Evolutionary conservation across 2,888 invertebrate species (phyloP).

Genomic region (Congeria kusceri): DNA sequence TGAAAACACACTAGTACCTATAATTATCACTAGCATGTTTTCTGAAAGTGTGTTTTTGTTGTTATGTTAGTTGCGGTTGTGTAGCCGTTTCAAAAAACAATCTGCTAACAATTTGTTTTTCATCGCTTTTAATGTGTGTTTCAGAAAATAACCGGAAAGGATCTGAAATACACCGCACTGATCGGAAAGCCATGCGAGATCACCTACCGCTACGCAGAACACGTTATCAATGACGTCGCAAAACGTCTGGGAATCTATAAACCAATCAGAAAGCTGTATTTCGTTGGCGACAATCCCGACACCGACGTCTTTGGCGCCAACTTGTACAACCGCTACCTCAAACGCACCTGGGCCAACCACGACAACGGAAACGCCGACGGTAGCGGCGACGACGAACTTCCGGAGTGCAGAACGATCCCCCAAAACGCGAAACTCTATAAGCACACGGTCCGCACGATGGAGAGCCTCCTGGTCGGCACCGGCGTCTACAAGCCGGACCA

Average conservation of each 20-base stretch:
- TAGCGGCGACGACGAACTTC: conserved; percentile 63
- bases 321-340: conserved; percentile 81
- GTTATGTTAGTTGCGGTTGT: too few relatives aligned
- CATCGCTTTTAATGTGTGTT: conserved; percentile 6
- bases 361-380: conserved; percentile 60
- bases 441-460: conserved; percentile 81
- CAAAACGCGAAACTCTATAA: conserved; percentile 71
- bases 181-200: conserved; percentile 85
- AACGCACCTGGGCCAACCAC: conserved; percentile 49
- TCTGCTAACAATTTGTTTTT: too few relatives aligned
- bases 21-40: too few relatives aligned
- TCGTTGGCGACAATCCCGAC: conserved; percentile 85
- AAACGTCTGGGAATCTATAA: conserved; percentile 79
- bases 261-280: conserved; percentile 83
- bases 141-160: conserved; percentile 84
- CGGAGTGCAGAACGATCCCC: conserved; percentile 80
- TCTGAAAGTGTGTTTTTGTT: too few relatives aligned
- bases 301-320: conserved; percentile 85
- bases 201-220: conserved; percentile 84
- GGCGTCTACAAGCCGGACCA: conserved; percentile 81
- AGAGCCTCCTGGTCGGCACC: conserved; percentile 83
- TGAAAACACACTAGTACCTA: too few relatives aligned
- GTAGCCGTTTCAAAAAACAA: too few relatives aligned
- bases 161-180: conserved; percentile 82
- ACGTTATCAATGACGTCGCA: conserved; percentile 81